Percentiles rank a stretch among this genome's conserved stretches.
These are phyloP conservation scores for Ispidina picta DNA, from an alignment of 2,797 vertebrate species.

Conservation along the genomic window DNA sequence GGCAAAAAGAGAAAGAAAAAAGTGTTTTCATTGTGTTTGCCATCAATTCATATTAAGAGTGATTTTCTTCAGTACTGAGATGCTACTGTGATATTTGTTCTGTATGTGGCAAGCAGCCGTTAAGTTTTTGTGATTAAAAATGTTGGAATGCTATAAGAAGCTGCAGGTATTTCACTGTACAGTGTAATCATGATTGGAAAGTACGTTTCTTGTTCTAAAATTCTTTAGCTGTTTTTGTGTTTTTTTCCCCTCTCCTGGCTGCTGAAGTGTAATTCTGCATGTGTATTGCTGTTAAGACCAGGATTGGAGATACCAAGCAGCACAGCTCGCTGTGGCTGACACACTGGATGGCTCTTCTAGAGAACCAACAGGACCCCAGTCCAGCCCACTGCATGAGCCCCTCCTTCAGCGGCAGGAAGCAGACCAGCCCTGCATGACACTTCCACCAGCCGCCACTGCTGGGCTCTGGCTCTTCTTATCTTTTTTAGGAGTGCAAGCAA, in stretches of 20 bases:
- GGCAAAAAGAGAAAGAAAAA: neutral
- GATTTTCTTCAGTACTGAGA: neutral
- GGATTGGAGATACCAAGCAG: neutral
- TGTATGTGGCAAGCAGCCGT: neutral
- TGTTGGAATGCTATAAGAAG: neutral
- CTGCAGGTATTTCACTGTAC: neutral
- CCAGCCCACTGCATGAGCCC: neutral
- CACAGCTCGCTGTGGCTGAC: accelerated
- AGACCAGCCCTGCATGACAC: neutral
- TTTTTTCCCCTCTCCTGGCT: neutral
- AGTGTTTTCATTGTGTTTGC: neutral
- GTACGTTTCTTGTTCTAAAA: neutral
- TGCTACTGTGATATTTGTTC: neutral
- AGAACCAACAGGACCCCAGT: neutral
- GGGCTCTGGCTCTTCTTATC: neutral
- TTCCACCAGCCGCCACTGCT: neutral
- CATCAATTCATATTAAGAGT: neutral
- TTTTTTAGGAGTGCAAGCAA: neutral
- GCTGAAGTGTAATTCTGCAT: neutral
- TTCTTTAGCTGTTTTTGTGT: neutral
- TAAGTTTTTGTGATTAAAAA: neutral
- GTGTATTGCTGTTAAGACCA: neutral
- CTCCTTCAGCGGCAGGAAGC: constrained; percentile 69
- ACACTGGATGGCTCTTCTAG: accelerated
- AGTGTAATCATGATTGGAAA: neutral